Evolutionary conservation across 2,113 vertebrate species (phyloP).

Genomic region (Dendrocopos noguchii): DNA sequence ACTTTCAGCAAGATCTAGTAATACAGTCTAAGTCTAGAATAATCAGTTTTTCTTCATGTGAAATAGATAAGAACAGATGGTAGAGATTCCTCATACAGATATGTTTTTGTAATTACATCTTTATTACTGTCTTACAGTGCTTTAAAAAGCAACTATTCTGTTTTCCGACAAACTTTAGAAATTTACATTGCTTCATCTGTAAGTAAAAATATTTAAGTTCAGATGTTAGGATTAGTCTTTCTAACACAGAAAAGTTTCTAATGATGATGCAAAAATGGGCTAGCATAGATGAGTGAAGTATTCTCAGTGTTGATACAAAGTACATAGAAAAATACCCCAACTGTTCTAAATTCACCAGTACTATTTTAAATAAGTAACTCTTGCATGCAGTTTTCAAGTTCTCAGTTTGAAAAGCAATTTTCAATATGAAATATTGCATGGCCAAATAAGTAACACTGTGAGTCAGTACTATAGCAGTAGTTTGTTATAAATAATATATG

Average conservation of each 20-base stretch:
- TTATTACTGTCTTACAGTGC: not conserved
- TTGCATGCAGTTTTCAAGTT: not conserved
- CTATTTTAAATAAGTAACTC: not conserved
- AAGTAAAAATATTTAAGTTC: not conserved
- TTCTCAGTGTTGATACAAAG: not conserved
- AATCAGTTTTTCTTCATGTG: not conserved
- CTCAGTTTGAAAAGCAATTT: not conserved
- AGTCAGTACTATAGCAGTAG: not conserved
- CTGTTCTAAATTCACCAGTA: not conserved
- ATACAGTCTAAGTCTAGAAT: not conserved
- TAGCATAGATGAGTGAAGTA: not conserved
- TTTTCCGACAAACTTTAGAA: not conserved
- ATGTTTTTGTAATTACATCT: not conserved
- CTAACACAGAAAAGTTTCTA: not conserved
- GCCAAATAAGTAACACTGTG: not conserved
- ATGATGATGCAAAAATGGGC: not conserved
- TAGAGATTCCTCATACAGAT: not conserved
- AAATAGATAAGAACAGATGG: not conserved
- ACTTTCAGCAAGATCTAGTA: not conserved
- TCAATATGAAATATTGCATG: not conserved
- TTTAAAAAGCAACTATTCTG: not conserved
- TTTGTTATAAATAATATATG: not conserved
- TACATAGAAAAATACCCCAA: not conserved
- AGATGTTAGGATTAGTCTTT: not conserved
- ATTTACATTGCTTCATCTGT: rapidly evolving